A percentile compares a stretch with the other conserved stretches of the same genome.
These are phyloP conservation scores for Schizopygopsis malacanthus DNA, from an alignment of 2,797 vertebrate genomes.

Conservation along the genomic window DNA sequence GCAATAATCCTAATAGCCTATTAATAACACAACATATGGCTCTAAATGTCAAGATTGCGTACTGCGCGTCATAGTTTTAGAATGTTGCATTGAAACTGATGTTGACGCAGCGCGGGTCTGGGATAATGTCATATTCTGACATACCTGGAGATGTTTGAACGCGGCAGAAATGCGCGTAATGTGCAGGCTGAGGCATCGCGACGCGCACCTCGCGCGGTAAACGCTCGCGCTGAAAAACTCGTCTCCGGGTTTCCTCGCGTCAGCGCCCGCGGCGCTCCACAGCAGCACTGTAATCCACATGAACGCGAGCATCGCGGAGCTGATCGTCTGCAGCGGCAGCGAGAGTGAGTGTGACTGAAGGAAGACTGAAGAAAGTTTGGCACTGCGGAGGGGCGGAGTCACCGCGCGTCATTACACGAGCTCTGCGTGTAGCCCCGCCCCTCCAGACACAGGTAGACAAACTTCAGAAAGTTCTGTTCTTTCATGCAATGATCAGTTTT, in stretches of 20 bases:
- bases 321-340: slow-evolving; percentile 50
- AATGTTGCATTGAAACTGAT: neutral
- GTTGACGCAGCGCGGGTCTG: neutral
- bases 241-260: slow-evolving; percentile 81
- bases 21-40: neutral
- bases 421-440: slow-evolving; percentile 60
- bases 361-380: slow-evolving; percentile 79
- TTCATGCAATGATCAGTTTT: neutral
- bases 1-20: neutral
- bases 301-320: slow-evolving; percentile 71
- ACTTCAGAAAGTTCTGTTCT: neutral
- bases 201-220: slow-evolving; percentile 89
- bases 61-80: neutral
- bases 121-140: slow-evolving; percentile 1
- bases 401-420: slow-evolving; percentile 77
- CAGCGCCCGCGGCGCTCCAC: slow-evolving; percentile 73
- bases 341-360: slow-evolving; percentile 57
- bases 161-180: slow-evolving; percentile 95
- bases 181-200: slow-evolving; percentile 94
- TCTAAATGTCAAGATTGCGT: neutral
- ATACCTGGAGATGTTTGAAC: slow-evolving; percentile 92
- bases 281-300: slow-evolving; percentile 83
- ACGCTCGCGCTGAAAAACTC: slow-evolving; percentile 85
- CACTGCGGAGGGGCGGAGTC: slow-evolving; percentile 79
- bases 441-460: slow-evolving; percentile 71